phyloP scores from a whole-genome alignment of 1,140 invertebrate species.

The Drosophila pectinifera region DNA sequence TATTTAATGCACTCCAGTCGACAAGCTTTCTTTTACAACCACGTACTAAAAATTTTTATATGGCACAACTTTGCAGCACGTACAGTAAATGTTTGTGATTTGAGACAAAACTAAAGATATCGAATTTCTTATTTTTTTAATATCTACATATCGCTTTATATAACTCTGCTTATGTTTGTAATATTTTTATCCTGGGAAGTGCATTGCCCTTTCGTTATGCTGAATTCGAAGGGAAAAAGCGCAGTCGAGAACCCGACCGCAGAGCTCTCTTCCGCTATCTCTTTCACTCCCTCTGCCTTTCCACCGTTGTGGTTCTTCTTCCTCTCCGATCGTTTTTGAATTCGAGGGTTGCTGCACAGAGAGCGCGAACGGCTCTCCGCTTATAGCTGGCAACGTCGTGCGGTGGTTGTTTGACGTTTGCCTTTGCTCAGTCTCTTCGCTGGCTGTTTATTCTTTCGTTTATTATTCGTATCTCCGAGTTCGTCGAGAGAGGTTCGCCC shows the following conservation, averaged over 20 bases:
- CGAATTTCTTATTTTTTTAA: too few species aligned
- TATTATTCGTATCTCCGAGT: conserved; percentile 41
- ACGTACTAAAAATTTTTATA: too few species aligned
- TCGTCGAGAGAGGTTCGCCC: conserved; percentile 32
- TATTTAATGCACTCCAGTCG: not conserved
- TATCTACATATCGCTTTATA: not conserved
- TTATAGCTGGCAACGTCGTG: conserved; percentile 41
- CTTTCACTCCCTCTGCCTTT: conserved; percentile 15
- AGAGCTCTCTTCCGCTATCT: conserved; percentile 4
- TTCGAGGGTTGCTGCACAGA: conserved; percentile 59
- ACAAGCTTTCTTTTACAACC: too few species aligned
- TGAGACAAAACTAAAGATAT: not conserved
- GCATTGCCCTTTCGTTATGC: conserved; percentile 20
- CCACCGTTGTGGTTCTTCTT: conserved; percentile 4
- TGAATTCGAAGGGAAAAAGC: conserved; percentile 4
- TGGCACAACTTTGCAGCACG: too few species aligned
- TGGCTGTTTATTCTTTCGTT: conserved; percentile 43
- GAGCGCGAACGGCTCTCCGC: conserved; percentile 20
- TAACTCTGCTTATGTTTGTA: too few species aligned
- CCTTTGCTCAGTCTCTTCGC: conserved; percentile 46
- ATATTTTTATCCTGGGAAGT: not conserved
- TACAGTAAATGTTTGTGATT: too few species aligned
- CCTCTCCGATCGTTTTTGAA: conserved; percentile 48
- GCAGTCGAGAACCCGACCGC: conserved; percentile 31
- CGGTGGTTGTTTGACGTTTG: conserved; percentile 77